Percentiles rank a stretch among this genome's conserved stretches.
Evolutionary conservation across 1,140 invertebrate species (phyloP).

Genomic region (Aphelinus atriplicis): DNA sequence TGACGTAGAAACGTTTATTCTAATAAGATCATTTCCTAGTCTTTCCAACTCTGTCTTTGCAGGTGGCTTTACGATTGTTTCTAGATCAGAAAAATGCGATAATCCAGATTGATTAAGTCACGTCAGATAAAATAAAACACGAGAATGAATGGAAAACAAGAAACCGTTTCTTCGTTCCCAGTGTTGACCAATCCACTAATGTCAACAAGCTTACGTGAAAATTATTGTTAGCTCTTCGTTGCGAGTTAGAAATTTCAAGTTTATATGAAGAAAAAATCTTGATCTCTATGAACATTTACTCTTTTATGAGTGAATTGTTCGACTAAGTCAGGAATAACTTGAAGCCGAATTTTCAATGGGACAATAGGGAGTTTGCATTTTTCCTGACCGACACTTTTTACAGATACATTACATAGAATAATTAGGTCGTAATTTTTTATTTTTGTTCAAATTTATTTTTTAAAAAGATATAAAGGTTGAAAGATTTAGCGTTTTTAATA

Average conservation of each 20-base stretch:
- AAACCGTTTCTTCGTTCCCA: constrained; percentile 17
- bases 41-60: not conserved
- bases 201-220: not conserved
- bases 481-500: too few relatives aligned
- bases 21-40: constrained; percentile 15
- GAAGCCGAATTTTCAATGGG: too few relatives aligned
- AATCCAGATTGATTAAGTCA: not conserved
- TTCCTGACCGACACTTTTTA: too few relatives aligned
- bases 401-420: too few relatives aligned
- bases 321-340: too few relatives aligned
- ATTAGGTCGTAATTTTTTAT: too few relatives aligned
- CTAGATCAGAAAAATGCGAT: not conserved
- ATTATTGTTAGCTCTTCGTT: constrained; percentile 13
- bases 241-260: constrained; percentile 11
- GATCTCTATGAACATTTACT: not conserved
- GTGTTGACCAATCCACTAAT: constrained; percentile 46
- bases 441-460: too few relatives aligned
- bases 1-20: not conserved
- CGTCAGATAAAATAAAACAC: not conserved
- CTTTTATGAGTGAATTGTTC: too few relatives aligned
- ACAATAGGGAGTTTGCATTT: too few relatives aligned
- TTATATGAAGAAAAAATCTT: constrained; percentile 16
- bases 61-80: constrained; percentile 1
- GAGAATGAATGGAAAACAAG: constrained; percentile 5
- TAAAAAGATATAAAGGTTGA: too few relatives aligned